A percentile compares a stretch with the other conserved stretches of the same genome.
Conservation (phyloP, 2,113 vertebrate species). For the Hemicordylus capensis region DNA sequence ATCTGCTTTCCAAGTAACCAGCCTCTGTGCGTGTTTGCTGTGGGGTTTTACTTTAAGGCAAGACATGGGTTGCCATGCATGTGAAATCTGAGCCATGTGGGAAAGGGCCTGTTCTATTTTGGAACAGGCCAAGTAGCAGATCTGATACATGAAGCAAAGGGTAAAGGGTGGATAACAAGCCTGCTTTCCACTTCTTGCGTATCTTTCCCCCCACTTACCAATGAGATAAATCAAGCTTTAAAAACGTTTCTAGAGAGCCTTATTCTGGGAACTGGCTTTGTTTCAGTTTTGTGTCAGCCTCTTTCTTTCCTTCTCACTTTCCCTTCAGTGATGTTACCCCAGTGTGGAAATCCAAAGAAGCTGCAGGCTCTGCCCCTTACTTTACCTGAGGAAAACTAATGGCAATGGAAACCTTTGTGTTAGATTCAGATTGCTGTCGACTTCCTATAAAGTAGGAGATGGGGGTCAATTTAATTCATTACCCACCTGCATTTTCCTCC, state of each 20-base stretch:
- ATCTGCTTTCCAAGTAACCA: background rate
- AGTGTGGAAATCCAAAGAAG: background rate
- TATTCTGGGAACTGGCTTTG: background rate
- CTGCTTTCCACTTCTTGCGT: background rate
- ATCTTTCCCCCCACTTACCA: background rate
- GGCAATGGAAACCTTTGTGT: background rate
- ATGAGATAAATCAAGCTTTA: background rate
- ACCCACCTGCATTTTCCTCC: too few relatives aligned
- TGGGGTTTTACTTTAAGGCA: background rate
- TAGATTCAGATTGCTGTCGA: background rate
- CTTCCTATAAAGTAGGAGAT: background rate
- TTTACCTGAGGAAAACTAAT: background rate
- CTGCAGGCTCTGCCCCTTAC: too few relatives aligned
- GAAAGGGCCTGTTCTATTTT: conserved; percentile 18
- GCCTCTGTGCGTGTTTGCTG: background rate
- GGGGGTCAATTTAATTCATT: background rate
- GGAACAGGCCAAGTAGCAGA: background rate
- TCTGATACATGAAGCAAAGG: background rate
- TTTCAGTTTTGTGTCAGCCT: background rate
- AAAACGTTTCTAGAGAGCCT: background rate
- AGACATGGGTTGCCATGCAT: background rate
- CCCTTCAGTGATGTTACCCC: background rate
- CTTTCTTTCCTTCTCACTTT: background rate
- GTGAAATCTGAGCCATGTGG: conserved; percentile 17
- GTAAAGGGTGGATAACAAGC: background rate